Evolutionary conservation across 2,113 vertebrate genomes (phyloP).

Genomic region (Ophthalmolycus amberensis): DNA sequence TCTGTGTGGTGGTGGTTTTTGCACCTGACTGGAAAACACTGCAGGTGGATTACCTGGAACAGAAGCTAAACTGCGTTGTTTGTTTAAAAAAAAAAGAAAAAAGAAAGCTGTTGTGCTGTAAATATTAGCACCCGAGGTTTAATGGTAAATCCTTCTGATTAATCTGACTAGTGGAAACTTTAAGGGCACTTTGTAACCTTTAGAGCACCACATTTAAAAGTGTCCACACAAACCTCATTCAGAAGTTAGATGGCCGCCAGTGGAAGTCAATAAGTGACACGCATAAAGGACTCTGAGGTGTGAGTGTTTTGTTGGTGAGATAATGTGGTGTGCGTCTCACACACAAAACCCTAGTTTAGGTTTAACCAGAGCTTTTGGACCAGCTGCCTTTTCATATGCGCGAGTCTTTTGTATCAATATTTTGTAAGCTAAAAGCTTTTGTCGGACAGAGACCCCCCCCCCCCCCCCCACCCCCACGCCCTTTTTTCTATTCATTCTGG

Average conservation of each 20-base stretch:
- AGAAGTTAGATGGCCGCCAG: constrained; percentile 26
- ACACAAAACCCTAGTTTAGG: constrained; percentile 66
- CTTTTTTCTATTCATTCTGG: constrained; percentile 60
- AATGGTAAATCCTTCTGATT: constrained; percentile 14
- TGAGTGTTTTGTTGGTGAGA: constrained; percentile 49
- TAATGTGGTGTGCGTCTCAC: constrained; percentile 41
- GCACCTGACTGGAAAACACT: constrained; percentile 73
- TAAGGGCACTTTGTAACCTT: constrained; percentile 15
- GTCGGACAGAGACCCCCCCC: constrained; percentile 81
- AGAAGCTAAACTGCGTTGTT: constrained; percentile 29
- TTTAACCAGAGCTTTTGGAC: constrained; percentile 70
- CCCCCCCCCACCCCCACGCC: constrained; percentile 54
- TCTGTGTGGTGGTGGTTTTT: constrained; percentile 50
- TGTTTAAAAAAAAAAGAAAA: not conserved
- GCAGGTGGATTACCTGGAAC: constrained; percentile 73
- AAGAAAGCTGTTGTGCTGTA: not conserved
- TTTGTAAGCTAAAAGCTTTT: constrained; percentile 83
- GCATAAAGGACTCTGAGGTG: constrained; percentile 21
- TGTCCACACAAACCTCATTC: constrained; percentile 28
- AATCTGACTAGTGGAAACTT: constrained; percentile 18
- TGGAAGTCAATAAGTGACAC: constrained; percentile 41
- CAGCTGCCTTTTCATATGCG: constrained; percentile 63
- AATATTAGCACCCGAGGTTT: constrained; percentile 18
- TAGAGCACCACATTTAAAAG: constrained; percentile 22
- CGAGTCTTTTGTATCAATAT: constrained; percentile 77